Percentiles rank a stretch among this genome's conserved stretches.
Evolutionary conservation across 35 echinoderm and acorn worm species (phyloP).

Genomic region (Heliocidaris tuberculata): DNA sequence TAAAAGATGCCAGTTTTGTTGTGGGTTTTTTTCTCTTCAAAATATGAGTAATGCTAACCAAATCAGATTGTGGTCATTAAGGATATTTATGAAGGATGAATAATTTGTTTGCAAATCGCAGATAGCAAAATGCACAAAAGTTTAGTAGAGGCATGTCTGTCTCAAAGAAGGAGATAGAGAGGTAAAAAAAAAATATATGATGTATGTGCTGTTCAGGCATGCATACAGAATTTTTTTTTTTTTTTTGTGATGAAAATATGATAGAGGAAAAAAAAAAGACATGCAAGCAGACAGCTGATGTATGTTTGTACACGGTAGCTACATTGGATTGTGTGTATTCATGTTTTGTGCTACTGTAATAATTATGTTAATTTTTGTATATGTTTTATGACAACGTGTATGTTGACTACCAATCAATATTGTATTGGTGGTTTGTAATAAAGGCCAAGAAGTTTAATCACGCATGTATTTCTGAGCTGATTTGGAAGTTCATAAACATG

Average conservation of each 20-base stretch:
- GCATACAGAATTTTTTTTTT: too few species aligned
- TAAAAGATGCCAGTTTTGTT: too few species aligned
- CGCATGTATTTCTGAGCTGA: background rate
- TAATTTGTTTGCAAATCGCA: too few species aligned
- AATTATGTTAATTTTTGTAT: background rate
- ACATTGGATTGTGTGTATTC: background rate
- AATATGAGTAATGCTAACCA: too few species aligned
- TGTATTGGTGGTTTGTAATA: background rate
- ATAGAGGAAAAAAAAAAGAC: background rate
- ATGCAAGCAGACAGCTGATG: background rate
- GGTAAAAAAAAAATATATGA: too few species aligned
- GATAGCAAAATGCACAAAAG: too few species aligned
- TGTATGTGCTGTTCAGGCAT: background rate
- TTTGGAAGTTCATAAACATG: too few species aligned
- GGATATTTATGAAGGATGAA: too few species aligned
- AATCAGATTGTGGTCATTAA: too few species aligned
- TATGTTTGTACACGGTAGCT: background rate
- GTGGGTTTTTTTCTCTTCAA: too few species aligned
- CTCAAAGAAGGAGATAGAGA: background rate
- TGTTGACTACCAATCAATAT: background rate
- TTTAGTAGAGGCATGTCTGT: background rate
- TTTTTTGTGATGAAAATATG: background rate
- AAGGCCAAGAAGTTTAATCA: background rate
- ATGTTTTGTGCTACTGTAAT: background rate
- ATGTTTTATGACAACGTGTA: background rate